Conservation (phyloP, 2,797 vertebrate species). For the Huso huso region DNA sequence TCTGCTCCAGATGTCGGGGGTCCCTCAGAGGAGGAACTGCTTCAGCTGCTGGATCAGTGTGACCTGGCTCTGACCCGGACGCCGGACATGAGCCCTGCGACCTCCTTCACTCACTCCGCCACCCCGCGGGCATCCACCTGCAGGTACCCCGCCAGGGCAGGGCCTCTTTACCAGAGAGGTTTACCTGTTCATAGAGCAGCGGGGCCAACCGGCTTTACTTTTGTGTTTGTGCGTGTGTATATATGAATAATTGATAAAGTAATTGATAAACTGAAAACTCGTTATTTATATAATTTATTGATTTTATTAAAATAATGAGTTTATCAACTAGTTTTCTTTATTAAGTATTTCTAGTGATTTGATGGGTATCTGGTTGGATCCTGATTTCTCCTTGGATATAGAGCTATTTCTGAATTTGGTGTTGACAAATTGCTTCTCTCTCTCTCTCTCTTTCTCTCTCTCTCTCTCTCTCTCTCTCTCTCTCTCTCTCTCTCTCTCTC, state of each 20-base stretch:
- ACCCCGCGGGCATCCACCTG: slow-evolving; percentile 49
- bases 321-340: too few species aligned
- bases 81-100: slow-evolving; percentile 56
- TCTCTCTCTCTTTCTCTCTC: too few species aligned
- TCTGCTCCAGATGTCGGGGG: slow-evolving; percentile 57
- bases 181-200: not conserved
- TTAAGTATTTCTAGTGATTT: too few species aligned
- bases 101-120: slow-evolving; percentile 28
- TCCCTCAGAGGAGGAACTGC: slow-evolving; percentile 74
- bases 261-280: too few species aligned
- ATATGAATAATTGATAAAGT: too few species aligned
- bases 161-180: not conserved
- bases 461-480: too few species aligned
- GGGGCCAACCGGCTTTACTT: not conserved
- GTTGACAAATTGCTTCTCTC: not conserved
- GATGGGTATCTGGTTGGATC: too few species aligned
- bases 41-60: slow-evolving; percentile 78
- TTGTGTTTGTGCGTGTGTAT: too few species aligned
- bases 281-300: too few species aligned
- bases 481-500: slow-evolving; percentile 13
- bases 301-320: too few species aligned
- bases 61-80: slow-evolving; percentile 71
- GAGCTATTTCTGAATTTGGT: slow-evolving; percentile 18
- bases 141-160: slow-evolving; percentile 49
- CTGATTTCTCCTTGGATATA: too few species aligned